phyloP scores from a whole-genome alignment of 2,888 invertebrate genomes.

The Arrhopalites spinosus region DNA sequence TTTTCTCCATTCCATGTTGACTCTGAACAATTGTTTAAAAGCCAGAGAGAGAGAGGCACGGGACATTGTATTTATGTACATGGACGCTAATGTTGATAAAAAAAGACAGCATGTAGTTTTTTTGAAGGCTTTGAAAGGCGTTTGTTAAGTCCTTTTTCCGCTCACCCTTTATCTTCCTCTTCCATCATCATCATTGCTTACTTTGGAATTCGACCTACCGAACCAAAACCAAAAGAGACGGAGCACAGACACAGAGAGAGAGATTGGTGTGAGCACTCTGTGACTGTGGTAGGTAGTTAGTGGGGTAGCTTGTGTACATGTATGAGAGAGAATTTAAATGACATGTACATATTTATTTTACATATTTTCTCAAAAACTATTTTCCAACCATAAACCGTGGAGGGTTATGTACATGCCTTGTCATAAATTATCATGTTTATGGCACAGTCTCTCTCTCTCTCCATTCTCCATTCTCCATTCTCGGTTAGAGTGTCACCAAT shows the following conservation, averaged over 20 bases:
- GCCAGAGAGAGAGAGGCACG: neutral
- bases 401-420: neutral
- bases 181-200: constrained; percentile 19
- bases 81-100: no score
- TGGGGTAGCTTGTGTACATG: no score
- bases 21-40: neutral
- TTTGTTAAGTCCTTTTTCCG: neutral
- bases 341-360: neutral
- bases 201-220: constrained; percentile 3
- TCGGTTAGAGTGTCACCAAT: neutral
- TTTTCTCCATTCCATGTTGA: no score
- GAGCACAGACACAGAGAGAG: no score
- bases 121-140: constrained; percentile 2
- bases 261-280: neutral
- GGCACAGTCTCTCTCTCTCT: neutral
- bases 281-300: neutral
- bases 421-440: constrained; percentile 8
- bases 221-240: no score
- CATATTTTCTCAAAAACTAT: neutral
- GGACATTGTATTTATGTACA: no score
- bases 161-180: neutral
- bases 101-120: no score
- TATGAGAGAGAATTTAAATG: neutral
- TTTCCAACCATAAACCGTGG: no score
- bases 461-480: neutral